Percentiles rank a stretch among this genome's conserved stretches.
phyloP scores from a whole-genome alignment of 2,797 vertebrate species.

The Paratrypauchen microcephalus region DNA sequence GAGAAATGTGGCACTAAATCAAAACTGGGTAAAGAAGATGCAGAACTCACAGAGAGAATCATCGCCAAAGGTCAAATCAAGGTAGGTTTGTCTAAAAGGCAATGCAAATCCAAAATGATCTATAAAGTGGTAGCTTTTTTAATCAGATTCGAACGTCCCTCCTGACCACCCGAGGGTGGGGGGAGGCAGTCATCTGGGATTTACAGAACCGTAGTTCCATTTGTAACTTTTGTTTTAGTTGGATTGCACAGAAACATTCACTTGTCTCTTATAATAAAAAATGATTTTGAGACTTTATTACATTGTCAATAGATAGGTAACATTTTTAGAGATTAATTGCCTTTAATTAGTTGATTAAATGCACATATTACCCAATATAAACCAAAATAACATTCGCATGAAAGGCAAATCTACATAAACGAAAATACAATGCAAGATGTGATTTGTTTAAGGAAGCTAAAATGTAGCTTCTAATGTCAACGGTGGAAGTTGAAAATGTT shows the following conservation, averaged over 20 bases:
- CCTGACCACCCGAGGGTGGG: too few relatives aligned
- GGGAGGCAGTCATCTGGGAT: too few relatives aligned
- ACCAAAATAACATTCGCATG: too few relatives aligned
- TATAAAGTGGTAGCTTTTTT: not conserved
- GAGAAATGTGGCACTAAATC: slow-evolving; percentile 88
- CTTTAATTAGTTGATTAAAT: not conserved
- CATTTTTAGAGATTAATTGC: not conserved
- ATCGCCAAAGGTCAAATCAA: slow-evolving; percentile 91
- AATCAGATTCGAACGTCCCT: not conserved
- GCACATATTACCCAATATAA: too few relatives aligned
- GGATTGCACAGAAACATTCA: too few relatives aligned
- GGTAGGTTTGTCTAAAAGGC: slow-evolving; percentile 63
- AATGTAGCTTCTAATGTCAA: not conserved
- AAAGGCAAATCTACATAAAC: too few relatives aligned
- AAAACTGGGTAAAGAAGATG: slow-evolving; percentile 85
- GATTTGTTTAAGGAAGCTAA: too few relatives aligned
- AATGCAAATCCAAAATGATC: not conserved
- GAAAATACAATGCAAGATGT: too few relatives aligned
- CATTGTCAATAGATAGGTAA: not conserved
- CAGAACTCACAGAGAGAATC: slow-evolving; percentile 85
- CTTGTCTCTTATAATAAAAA: not conserved
- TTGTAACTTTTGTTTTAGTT: too few relatives aligned
- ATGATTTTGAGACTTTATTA: not conserved
- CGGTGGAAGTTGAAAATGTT: not conserved
- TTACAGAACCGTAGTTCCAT: too few relatives aligned